Conservation (phyloP, 1,140 invertebrate genomes). For the Vanessa atalanta region DNA sequence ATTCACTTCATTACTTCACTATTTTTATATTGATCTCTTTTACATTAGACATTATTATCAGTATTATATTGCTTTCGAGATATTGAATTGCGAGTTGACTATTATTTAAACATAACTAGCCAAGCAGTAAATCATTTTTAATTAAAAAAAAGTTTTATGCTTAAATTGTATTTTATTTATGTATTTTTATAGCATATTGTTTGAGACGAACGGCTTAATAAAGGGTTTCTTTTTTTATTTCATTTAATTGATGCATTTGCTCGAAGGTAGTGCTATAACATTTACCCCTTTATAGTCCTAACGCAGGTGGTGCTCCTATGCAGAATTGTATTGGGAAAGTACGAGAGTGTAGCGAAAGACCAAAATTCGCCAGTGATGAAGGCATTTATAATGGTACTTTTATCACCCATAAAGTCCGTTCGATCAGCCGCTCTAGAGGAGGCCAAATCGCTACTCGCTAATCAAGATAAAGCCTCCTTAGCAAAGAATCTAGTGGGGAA, state of each 20-base stretch:
- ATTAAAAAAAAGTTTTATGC: constrained; percentile 5
- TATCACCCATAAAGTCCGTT: constrained; percentile 62
- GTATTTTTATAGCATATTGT: neutral
- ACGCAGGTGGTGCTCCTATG: constrained; percentile 75
- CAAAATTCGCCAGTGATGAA: constrained; percentile 59
- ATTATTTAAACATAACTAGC: neutral
- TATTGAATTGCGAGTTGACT: neutral
- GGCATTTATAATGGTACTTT: constrained; percentile 60
- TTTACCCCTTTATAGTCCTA: constrained; percentile 80
- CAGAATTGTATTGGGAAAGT: constrained; percentile 72
- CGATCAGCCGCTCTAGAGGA: constrained; percentile 54
- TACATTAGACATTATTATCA: neutral
- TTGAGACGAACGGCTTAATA: no score
- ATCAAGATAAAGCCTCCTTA: constrained; percentile 51
- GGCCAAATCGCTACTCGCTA: constrained; percentile 56
- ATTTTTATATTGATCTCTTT: neutral
- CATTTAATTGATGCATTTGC: constrained; percentile 30
- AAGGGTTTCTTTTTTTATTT: neutral
- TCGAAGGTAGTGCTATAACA: constrained; percentile 65
- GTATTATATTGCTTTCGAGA: neutral
- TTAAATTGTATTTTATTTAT: neutral
- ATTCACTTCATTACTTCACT: neutral
- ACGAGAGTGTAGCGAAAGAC: constrained; percentile 61
- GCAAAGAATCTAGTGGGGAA: constrained; percentile 64
- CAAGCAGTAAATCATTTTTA: constrained; percentile 1